Evolutionary conservation across 64 coral and sea anemone species (phyloP).

Genomic region (Montipora efflorescens): DNA sequence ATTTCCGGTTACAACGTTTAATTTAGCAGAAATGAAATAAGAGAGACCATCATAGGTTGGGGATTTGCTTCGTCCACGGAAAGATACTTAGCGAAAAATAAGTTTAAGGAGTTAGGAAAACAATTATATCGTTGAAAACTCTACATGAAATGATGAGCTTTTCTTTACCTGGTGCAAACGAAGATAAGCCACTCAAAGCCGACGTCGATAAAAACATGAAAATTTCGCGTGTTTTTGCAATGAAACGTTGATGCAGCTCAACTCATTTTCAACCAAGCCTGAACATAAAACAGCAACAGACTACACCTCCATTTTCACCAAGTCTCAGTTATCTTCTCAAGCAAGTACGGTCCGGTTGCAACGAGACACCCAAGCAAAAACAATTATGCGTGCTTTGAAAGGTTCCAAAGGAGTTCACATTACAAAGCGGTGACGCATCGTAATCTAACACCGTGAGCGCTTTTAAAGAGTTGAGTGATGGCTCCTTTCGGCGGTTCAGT

Average conservation of each 20-base stretch:
- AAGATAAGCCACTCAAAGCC: slow-evolving; percentile 7
- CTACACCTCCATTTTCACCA: neutral
- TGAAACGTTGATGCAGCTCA: neutral
- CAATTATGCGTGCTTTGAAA: neutral
- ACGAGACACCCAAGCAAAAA: neutral
- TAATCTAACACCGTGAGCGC: neutral
- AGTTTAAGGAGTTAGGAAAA: neutral
- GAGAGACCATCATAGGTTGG: neutral
- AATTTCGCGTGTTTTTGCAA: neutral
- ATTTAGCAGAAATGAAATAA: neutral
- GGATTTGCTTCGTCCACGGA: neutral
- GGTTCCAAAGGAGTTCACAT: neutral
- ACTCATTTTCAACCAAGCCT: neutral
- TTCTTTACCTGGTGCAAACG: slow-evolving; percentile 3
- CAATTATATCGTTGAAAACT: neutral
- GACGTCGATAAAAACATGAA: neutral
- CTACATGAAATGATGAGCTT: neutral
- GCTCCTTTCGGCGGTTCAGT: too few relatives aligned
- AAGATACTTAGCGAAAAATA: neutral
- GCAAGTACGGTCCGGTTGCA: slow-evolving; percentile 5
- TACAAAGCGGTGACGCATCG: slow-evolving; percentile 25
- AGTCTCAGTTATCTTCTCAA: neutral
- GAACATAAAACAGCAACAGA: neutral
- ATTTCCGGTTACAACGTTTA: slow-evolving; percentile 22
- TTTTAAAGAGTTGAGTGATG: neutral